phyloP scores from a whole-genome alignment of 2,888 invertebrate genomes.

The Drosophila barbarae region DNA sequence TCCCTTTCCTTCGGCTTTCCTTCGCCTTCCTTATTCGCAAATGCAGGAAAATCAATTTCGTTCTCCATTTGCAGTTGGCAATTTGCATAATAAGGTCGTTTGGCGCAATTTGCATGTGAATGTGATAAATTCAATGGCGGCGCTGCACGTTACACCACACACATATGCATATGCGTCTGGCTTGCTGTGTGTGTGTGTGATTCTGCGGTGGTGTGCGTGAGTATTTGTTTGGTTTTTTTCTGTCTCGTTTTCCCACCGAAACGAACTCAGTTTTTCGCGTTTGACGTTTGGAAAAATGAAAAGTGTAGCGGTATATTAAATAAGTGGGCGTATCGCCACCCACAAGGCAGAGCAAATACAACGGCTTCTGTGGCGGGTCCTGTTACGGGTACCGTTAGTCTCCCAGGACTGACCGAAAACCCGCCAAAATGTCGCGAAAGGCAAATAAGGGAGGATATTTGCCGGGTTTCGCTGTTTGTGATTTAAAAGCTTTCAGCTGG shows the following conservation, averaged over 20 bases:
- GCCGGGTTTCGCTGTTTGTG: conserved; percentile 47
- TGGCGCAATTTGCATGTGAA: conserved; percentile 80
- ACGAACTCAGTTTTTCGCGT: conserved; percentile 61
- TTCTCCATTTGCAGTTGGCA: conserved; percentile 80
- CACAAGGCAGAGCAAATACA: conserved; percentile 41
- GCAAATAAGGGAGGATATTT: conserved; percentile 52
- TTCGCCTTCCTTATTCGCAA: conserved; percentile 35
- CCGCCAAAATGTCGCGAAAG: conserved; percentile 61
- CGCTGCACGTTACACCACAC: conserved; percentile 56
- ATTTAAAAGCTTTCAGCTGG: conserved; percentile 63
- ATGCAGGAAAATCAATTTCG: conserved; percentile 79
- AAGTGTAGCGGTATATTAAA: conserved; percentile 72
- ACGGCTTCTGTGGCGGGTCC: conserved; percentile 24
- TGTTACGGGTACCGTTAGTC: conserved; percentile 6
- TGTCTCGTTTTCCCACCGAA: conserved; percentile 38
- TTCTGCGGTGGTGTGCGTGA: conserved; percentile 25
- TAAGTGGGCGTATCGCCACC: conserved; percentile 65
- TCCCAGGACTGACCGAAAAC: conserved; percentile 31
- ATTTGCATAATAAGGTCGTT: conserved; percentile 80
- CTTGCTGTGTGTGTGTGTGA: conserved; percentile 18
- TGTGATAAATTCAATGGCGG: conserved; percentile 76
- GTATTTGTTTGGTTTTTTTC: conserved; percentile 43
- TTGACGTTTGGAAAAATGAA: conserved; percentile 63
- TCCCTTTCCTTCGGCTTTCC: conserved; percentile 15
- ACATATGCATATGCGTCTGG: conserved; percentile 39